Percentiles rank a stretch among this genome's conserved stretches.
Evolutionary conservation across 2,797 vertebrate species (phyloP).

Genomic region (Stomatorhinus walkeri): DNA sequence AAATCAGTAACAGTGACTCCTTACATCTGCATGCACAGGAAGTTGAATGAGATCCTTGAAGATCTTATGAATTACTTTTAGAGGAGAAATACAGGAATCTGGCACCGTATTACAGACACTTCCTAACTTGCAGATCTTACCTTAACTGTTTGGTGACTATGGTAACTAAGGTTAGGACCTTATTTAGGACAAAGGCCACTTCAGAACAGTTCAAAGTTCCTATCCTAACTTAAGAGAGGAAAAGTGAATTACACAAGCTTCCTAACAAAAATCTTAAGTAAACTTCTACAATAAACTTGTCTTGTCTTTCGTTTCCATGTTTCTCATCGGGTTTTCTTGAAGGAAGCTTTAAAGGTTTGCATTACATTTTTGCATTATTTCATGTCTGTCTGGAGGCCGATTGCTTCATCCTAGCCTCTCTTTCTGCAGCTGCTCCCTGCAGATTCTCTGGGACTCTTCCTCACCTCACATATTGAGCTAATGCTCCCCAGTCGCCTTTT

Average conservation of each 20-base stretch:
- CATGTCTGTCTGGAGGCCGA: slow-evolving; percentile 26
- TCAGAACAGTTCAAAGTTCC: background rate
- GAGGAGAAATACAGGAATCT: background rate
- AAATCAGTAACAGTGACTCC: background rate
- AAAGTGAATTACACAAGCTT: background rate
- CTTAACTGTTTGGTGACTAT: background rate
- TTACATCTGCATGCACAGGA: background rate
- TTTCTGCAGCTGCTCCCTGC: slow-evolving; percentile 16
- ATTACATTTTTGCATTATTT: slow-evolving; percentile 41
- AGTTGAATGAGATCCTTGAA: background rate
- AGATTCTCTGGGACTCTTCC: slow-evolving; percentile 8
- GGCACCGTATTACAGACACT: background rate
- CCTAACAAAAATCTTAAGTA: background rate
- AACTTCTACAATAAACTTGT: background rate
- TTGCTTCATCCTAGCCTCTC: background rate
- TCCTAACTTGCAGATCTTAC: background rate
- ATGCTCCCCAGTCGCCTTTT: slow-evolving; percentile 3
- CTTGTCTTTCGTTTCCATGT: slow-evolving; percentile 10
- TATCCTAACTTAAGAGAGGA: background rate
- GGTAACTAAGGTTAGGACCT: background rate
- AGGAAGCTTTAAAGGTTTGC: slow-evolving; percentile 97
- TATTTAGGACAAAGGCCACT: background rate
- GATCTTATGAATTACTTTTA: background rate
- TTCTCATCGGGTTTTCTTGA: slow-evolving; percentile 60
- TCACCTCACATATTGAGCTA: slow-evolving; percentile 6